Conservation (phyloP, 2,113 vertebrate genomes). For the Labrus mixtus region DNA sequence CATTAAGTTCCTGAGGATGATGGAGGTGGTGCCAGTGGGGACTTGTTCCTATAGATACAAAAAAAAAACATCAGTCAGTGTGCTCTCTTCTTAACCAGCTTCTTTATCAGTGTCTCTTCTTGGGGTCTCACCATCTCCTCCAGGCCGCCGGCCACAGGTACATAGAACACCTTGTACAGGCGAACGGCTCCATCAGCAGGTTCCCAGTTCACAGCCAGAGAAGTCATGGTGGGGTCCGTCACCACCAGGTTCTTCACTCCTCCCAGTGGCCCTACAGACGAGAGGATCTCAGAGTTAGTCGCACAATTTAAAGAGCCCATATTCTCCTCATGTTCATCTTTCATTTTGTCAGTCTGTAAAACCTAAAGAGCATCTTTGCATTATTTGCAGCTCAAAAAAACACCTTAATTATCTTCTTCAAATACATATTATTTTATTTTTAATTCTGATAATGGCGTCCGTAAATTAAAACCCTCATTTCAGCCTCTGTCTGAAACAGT, state of each 20-base stretch:
- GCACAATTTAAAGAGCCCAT: too few species aligned
- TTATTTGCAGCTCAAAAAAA: too few species aligned
- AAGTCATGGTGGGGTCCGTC: conserved; percentile 94
- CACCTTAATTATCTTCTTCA: too few species aligned
- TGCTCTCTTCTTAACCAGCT: not conserved
- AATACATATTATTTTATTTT: too few species aligned
- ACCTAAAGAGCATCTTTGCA: too few species aligned
- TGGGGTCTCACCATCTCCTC: conserved; percentile 91
- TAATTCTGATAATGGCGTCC: too few species aligned
- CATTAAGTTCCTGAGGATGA: conserved; percentile 91
- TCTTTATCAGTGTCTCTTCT: not conserved
- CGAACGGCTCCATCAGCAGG: conserved; percentile 94
- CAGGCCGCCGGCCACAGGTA: conserved; percentile 84
- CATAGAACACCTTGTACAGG: conserved; percentile 93
- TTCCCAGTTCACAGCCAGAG: conserved; percentile 92
- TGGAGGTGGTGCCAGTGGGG: conserved; percentile 88
- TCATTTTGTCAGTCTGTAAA: too few species aligned
- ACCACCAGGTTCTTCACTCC: conserved; percentile 91
- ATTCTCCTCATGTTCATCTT: too few species aligned
- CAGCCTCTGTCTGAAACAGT: too few species aligned
- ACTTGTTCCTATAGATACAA: conserved; percentile 86
- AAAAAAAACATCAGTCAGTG: not conserved
- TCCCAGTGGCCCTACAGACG: conserved; percentile 87
- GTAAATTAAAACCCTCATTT: too few species aligned
- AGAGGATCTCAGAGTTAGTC: not conserved